Conservation (phyloP, 2,797 vertebrate species). For the Hypotaenidia okinawae region DNA sequence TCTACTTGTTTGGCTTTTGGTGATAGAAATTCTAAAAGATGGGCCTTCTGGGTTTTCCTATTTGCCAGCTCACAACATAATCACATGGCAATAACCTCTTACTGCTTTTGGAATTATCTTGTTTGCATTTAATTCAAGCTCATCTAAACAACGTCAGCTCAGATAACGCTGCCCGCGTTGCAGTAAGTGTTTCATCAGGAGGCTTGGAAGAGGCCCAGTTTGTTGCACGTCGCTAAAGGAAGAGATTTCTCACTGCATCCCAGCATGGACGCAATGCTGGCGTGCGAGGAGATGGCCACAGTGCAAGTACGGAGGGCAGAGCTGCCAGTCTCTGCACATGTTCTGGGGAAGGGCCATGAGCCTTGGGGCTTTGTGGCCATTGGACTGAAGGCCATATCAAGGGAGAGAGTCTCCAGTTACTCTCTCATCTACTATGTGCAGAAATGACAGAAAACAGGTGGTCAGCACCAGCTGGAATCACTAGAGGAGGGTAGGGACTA, state of each 20-base stretch:
- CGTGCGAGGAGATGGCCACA: not conserved
- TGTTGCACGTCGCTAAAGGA: not conserved
- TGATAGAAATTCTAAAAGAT: not conserved
- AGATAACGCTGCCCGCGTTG: rapidly evolving
- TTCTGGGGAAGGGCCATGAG: not conserved
- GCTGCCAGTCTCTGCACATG: not conserved
- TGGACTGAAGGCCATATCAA: not conserved
- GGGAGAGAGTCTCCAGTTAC: not conserved
- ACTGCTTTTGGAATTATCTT: not conserved
- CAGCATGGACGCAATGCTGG: rapidly evolving
- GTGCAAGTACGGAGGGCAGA: not conserved
- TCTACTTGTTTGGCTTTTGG: not conserved
- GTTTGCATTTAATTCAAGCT: constrained; percentile 14
- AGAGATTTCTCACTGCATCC: not conserved
- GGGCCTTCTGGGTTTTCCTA: not conserved
- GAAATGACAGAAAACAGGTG: not conserved
- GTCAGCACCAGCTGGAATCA: not conserved
- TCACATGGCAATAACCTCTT: not conserved
- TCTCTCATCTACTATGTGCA: not conserved
- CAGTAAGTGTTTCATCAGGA: not conserved
- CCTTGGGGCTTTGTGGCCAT: not conserved
- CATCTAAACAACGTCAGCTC: not conserved
- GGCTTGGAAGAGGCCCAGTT: not conserved
- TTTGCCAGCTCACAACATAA: not conserved
- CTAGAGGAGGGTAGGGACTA: not conserved